Evolutionary conservation across 2,888 invertebrate species (phyloP).

Genomic region (Ethmia dodecea): DNA sequence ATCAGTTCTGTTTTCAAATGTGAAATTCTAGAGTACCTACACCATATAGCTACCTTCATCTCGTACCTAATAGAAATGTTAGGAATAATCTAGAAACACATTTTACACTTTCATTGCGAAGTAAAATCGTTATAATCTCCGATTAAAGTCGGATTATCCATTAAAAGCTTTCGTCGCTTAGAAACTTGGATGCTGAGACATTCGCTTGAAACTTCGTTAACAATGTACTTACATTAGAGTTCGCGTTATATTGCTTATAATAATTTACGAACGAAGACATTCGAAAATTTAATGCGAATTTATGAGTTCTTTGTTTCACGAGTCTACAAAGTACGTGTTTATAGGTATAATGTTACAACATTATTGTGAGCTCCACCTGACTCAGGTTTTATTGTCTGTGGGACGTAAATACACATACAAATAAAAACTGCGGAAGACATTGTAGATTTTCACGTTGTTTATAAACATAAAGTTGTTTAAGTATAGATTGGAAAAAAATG

Average conservation of each 20-base stretch:
- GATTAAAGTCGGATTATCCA: background rate
- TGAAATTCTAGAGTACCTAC: too few relatives aligned
- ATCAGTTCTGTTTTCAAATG: too few relatives aligned
- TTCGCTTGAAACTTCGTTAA: background rate
- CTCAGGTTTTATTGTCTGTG: background rate
- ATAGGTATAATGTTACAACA: background rate
- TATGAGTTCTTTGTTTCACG: conserved; percentile 3
- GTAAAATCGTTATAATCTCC: background rate
- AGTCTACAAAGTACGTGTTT: background rate
- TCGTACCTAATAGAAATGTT: too few relatives aligned
- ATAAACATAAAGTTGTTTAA: too few relatives aligned
- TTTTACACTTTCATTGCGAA: background rate
- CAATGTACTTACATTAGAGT: background rate
- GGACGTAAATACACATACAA: background rate
- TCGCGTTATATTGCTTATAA: background rate
- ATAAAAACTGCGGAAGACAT: background rate
- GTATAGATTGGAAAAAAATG: too few relatives aligned
- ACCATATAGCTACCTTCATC: too few relatives aligned
- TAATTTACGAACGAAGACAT: conserved; percentile 6
- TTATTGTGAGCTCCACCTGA: background rate
- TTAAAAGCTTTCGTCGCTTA: background rate
- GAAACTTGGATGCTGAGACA: background rate
- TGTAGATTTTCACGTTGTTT: too few relatives aligned
- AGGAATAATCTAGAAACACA: background rate
- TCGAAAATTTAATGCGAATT: conserved; percentile 2